Evolutionary conservation across 2,888 invertebrate species (phyloP), one percentile per base, ranked within the genome.

Genomic region (Bibio marci): DNA sequence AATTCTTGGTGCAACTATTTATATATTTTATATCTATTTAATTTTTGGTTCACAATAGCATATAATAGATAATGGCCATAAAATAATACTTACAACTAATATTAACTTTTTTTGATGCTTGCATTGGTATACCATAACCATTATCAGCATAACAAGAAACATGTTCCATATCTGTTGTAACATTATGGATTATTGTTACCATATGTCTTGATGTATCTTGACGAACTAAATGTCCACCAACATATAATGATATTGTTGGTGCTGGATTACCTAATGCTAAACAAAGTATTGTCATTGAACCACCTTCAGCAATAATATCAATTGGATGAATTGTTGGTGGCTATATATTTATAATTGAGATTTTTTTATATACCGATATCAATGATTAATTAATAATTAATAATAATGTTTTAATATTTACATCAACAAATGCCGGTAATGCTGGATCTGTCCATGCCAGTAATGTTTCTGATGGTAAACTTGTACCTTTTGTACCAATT

Each of bases 141-240:
- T 87, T 87, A 62, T 86, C 85, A 1, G 83, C 86, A 59, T 83
- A 85, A 57, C 87, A 87, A 1, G 83, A 80, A 44, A 87, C 79
- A 56, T 81, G 77, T 53, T 81, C 76, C 83, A 85, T 85, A 56
- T 83, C 82, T 2, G 79, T 67, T 0, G 82, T 81, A 11, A 87
- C 79, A 56, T 86, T 86, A 55, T 81, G 77, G 43, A 85, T 76
- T n/a, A 80, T 78, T 0, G 85, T 81, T 31, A 86, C 83, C 80
- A 86, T 80, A 58, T 86, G 85, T 1, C 85, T 66, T 0, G 83
- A 81, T 27, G 76, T 76, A 45, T 83, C 82, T 59, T 85, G 81
- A 2, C 80, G 67, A n/a, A 85, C 77, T n/a, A 85, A 65, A 41
- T 71, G 71, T 34, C 73, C 73, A 55, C 61, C 48, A 35, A 87